Evolutionary conservation across 1,140 invertebrate genomes (phyloP), one percentile per base, ranked within the genome.

Genomic region (Macrosteles quadrilineatus): DNA sequence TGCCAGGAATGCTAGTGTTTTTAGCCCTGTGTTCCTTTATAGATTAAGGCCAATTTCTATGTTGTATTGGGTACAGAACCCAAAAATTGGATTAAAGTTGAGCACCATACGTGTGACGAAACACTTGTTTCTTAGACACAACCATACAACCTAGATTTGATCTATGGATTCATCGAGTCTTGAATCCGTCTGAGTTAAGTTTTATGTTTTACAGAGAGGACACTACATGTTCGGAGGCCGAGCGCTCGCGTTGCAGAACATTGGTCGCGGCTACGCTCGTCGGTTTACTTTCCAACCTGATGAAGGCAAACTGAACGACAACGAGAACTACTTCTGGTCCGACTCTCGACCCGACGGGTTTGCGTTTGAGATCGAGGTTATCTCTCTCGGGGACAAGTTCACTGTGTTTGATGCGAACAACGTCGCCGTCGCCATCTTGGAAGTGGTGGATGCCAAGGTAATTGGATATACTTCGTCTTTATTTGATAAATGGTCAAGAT

Each of bases 271-370:
- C 12, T 93, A 91, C 76, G 88, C 89, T 11, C 85, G 90, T 71
- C 82, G 91, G 30, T 82, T 93, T 47, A 92, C 90, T 1, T 92
- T 93, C 78, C 84, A 88, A 73, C 84, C 88, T 3, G 82, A 85
- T 36, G 79, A 81, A 14, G 84, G 83, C 17, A 85, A 83, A 45
- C 80, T 88, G 31, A 91, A 91, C 80, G 82, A 87, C 64, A 90
- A 90, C 77, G 80, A 82, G 14, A 88, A 90, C 76, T 90, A 88
- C 76, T 92, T 93, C 81, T 93, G 90, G 88, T 87, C 88, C 14
- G 91, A 93, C 80, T 91, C 88, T 40, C 80, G 85, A 69, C 86
- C 87, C 6, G 86, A 87, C 77, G 91, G 91, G 40, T 92, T 87
- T 76, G 87, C 86, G 19, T 91, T 93, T 78, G 87, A 89, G 74